These are phyloP conservation scores for Elanoides forficatus DNA, from an alignment of 2,113 vertebrate genomes.

Conservation along the genomic window DNA sequence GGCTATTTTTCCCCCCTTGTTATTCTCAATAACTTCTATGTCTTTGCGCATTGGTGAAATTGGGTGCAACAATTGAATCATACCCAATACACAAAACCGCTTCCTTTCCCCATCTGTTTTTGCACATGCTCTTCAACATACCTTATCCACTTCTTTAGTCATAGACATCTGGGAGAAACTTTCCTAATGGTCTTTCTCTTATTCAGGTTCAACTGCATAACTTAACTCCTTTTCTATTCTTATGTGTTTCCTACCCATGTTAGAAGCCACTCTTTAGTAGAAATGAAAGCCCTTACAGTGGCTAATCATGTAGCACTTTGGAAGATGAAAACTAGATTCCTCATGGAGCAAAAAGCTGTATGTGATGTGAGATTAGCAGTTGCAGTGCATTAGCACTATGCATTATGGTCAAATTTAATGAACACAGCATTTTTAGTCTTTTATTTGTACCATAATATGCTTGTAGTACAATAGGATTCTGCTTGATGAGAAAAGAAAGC, in stretches of 20 bases:
- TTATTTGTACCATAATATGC: neutral
- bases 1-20: neutral
- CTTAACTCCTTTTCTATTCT: neutral
- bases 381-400: neutral
- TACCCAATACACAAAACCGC: neutral
- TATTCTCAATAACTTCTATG: neutral
- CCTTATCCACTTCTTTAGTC: neutral
- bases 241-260: neutral
- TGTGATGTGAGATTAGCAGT: neutral
- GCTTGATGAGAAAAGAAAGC: neutral
- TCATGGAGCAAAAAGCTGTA: neutral
- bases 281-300: neutral
- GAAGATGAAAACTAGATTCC: neutral
- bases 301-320: neutral
- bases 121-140: neutral
- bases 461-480: neutral
- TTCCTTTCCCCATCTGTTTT: neutral
- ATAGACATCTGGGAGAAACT: neutral
- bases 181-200: neutral
- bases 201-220: neutral
- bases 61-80: neutral
- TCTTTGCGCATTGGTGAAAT: accelerated
- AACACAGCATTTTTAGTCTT: neutral
- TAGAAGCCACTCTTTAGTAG: neutral
- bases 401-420: neutral